Percentiles rank a stretch among this genome's conserved stretches.
phyloP scores from a whole-genome alignment of 2,888 invertebrate species.

The Neoscelio sp. region DNA sequence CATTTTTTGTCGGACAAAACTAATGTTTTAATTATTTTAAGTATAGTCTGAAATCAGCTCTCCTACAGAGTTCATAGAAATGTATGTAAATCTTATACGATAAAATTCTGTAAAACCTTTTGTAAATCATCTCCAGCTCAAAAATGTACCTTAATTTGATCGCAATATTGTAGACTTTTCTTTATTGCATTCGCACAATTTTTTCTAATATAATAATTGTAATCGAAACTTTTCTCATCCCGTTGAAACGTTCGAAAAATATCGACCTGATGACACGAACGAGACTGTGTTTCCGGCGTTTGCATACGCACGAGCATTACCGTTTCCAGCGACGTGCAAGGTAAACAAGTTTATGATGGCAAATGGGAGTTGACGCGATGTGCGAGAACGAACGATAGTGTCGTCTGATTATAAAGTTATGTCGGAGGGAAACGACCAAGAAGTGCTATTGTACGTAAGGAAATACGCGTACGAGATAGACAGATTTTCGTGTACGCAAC shows the following conservation, averaged over 20 bases:
- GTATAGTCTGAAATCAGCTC: too few relatives aligned
- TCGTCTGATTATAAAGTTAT: slow-evolving; percentile 54
- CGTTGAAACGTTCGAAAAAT: slow-evolving; percentile 3
- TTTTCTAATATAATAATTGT: slow-evolving; percentile 4
- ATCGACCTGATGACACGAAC: slow-evolving; percentile 3
- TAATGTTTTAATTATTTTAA: too few relatives aligned
- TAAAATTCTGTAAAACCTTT: too few relatives aligned
- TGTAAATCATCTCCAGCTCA: too few relatives aligned
- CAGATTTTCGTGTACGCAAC: slow-evolving; percentile 7
- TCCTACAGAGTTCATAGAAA: too few relatives aligned
- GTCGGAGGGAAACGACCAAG: slow-evolving; percentile 10
- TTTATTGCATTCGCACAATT: too few relatives aligned
- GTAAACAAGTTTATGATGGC: slow-evolving; percentile 75
- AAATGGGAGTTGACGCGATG: slow-evolving; percentile 72
- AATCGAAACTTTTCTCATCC: slow-evolving; percentile 14
- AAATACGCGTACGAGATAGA: slow-evolving; percentile 8
- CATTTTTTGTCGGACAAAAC: too few relatives aligned
- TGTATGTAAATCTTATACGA: too few relatives aligned
- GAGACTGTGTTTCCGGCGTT: slow-evolving; percentile 24
- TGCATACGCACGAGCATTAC: slow-evolving; percentile 44
- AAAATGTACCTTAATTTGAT: too few relatives aligned
- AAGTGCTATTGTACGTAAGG: slow-evolving; percentile 15
- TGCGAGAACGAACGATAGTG: slow-evolving; percentile 40
- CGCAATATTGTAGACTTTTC: too few relatives aligned
- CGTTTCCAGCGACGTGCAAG: slow-evolving; percentile 31